Conservation (phyloP, 1,140 invertebrate species). For the Bicyclus anynana region DNA sequence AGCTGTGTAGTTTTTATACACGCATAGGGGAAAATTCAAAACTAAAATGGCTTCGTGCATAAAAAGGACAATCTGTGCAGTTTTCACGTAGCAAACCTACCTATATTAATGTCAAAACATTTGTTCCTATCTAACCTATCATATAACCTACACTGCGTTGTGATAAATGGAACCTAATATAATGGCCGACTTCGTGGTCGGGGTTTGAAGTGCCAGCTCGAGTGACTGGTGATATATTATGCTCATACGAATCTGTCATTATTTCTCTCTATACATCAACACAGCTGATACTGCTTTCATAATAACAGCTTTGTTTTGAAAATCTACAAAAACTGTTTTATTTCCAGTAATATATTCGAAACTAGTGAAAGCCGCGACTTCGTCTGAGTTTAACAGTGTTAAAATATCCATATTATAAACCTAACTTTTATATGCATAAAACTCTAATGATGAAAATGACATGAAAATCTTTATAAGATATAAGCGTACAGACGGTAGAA, state of each 20-base stretch:
- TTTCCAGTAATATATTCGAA: too few relatives aligned
- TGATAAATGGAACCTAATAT: constrained; percentile 8
- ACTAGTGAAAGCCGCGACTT: too few relatives aligned
- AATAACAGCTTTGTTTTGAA: constrained; percentile 1
- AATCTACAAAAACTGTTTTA: too few relatives aligned
- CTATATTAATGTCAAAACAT: neutral
- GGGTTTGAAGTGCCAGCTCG: constrained; percentile 11
- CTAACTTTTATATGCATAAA: too few relatives aligned
- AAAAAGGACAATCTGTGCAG: neutral
- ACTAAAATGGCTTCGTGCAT: neutral
- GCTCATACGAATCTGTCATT: constrained; percentile 6
- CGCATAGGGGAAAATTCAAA: neutral
- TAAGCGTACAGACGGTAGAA: too few relatives aligned
- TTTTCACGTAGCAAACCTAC: neutral
- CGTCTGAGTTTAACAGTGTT: too few relatives aligned
- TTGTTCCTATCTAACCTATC: neutral
- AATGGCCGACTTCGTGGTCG: neutral
- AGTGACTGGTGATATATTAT: constrained; percentile 13
- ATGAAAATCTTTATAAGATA: too few relatives aligned
- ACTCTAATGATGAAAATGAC: too few relatives aligned
- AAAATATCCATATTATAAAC: too few relatives aligned
- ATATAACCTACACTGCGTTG: neutral
- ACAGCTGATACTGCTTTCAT: neutral
- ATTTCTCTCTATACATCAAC: constrained; percentile 3
- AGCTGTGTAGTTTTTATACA: neutral